Conservation (phyloP, 2,797 vertebrate species). For the Astyanax mexicanus region DNA sequence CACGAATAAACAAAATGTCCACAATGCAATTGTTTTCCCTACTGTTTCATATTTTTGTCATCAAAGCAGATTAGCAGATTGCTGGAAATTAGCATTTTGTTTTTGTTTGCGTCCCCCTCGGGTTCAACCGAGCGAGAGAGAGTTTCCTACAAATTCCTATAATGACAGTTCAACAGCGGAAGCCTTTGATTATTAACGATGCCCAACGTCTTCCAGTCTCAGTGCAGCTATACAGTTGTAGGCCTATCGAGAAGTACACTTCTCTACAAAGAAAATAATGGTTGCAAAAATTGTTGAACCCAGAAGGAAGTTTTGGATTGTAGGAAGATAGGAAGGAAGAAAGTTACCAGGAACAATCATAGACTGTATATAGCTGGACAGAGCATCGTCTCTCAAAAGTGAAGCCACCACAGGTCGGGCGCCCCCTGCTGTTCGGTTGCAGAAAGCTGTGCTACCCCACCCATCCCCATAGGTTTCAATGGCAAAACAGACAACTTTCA, state of each 20-base stretch:
- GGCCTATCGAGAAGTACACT: slow-evolving; percentile 8
- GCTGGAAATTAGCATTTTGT: not conserved
- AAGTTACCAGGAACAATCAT: too few species aligned
- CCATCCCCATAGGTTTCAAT: too few species aligned
- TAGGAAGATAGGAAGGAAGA: too few species aligned
- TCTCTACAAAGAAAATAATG: too few species aligned
- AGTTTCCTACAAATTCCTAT: not conserved
- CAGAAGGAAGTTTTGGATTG: too few species aligned
- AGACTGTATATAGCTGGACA: too few species aligned
- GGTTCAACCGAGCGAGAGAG: not conserved
- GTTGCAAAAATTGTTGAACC: too few species aligned
- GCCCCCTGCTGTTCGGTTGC: too few species aligned
- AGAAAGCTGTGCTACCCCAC: too few species aligned
- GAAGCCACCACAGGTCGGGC: too few species aligned
- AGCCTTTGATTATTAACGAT: not conserved
- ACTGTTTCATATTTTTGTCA: not conserved
- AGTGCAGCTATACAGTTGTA: not conserved
- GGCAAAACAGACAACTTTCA: too few species aligned
- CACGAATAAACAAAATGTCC: not conserved
- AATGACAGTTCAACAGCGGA: slow-evolving; percentile 5
- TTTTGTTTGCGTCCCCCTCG: not conserved
- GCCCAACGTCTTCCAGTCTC: slow-evolving; percentile 18
- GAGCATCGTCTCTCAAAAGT: too few species aligned
- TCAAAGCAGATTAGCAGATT: not conserved
- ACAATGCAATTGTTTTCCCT: not conserved